phyloP scores from a whole-genome alignment of 2,797 vertebrate genomes.

The Falco biarmicus region DNA sequence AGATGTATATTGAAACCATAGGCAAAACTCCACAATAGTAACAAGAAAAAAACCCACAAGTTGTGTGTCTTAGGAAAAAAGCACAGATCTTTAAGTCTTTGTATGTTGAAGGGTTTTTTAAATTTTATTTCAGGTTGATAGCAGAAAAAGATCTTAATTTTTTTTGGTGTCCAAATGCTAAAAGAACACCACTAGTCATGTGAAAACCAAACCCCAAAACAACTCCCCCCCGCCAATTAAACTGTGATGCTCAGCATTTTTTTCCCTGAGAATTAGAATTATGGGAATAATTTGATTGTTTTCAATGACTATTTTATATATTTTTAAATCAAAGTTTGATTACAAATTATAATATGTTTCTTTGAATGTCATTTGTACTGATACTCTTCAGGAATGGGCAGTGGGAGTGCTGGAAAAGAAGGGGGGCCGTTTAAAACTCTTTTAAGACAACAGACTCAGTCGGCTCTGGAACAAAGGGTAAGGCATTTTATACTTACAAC shows the following conservation, averaged over 20 bases:
- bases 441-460: conserved; percentile 96
- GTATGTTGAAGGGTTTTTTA: neutral
- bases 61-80: neutral
- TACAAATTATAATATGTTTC: conserved; percentile 33
- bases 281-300: neutral
- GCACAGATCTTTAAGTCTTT: neutral
- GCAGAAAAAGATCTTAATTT: neutral
- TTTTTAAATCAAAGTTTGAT: neutral
- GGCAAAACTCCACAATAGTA: neutral
- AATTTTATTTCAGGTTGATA: neutral
- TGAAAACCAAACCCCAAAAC: neutral
- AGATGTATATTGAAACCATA: neutral
- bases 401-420: conserved; percentile 96
- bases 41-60: neutral
- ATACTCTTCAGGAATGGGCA: conserved; percentile 92
- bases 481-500: conserved; percentile 27
- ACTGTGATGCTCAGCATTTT: neutral
- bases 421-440: conserved; percentile 95
- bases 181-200: neutral
- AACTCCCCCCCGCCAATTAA: neutral
- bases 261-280: neutral
- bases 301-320: neutral
- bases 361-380: conserved; percentile 70
- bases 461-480: conserved; percentile 97
- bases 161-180: neutral